Evolutionary conservation across 2,888 invertebrate species (phyloP).

Genomic region (Phyllotreta cruciferae): DNA sequence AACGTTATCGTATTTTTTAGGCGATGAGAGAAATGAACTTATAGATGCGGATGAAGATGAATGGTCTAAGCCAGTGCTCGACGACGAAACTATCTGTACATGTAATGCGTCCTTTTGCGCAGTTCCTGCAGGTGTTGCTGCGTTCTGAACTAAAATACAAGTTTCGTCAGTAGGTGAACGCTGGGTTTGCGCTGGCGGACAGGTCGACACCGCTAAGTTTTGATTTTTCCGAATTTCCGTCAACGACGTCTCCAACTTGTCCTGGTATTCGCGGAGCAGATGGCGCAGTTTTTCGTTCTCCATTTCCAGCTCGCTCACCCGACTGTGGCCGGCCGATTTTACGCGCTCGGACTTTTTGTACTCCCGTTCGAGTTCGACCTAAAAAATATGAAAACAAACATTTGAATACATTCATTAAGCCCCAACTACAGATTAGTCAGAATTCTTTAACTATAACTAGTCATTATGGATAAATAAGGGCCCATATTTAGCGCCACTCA

Average conservation of each 20-base stretch:
- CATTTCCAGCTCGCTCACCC: constrained; percentile 60
- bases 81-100: constrained; percentile 43
- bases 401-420: no score
- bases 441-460: no score
- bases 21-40: constrained; percentile 34
- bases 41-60: constrained; percentile 25
- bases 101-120: constrained; percentile 50
- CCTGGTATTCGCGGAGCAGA: constrained; percentile 52
- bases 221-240: constrained; percentile 55
- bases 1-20: constrained; percentile 33
- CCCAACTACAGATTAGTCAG: no score
- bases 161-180: constrained; percentile 52
- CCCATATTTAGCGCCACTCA: no score
- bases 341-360: constrained; percentile 42
- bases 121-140: constrained; percentile 55
- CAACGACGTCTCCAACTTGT: constrained; percentile 52
- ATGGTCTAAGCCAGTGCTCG: constrained; percentile 8
- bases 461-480: no score
- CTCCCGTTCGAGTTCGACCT: constrained; percentile 44
- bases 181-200: constrained; percentile 41
- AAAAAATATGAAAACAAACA: not conserved
- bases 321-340: constrained; percentile 58
- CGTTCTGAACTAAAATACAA: constrained; percentile 57
- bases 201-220: constrained; percentile 52
- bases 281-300: constrained; percentile 53